phyloP scores from a whole-genome alignment of 2,888 invertebrate species.

The Callosobruchus maculatus region DNA sequence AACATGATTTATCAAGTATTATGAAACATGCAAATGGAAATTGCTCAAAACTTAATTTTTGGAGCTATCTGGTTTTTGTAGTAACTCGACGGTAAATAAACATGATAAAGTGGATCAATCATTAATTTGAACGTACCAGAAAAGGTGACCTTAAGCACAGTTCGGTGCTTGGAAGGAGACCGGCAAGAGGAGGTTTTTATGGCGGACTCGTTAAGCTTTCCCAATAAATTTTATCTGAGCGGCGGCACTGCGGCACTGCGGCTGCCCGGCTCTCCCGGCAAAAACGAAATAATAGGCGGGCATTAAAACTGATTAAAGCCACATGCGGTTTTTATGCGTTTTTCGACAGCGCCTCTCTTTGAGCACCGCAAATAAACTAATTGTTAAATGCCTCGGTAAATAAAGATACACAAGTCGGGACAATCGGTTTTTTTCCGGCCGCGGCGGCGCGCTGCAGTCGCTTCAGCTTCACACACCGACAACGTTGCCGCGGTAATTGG shows the following conservation, averaged over 20 bases:
- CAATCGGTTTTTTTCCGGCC: neutral
- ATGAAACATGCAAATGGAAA: too few relatives aligned
- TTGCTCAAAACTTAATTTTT: too few relatives aligned
- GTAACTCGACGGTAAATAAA: too few relatives aligned
- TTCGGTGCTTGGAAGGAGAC: neutral
- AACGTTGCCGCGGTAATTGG: neutral
- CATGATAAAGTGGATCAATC: too few relatives aligned
- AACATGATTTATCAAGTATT: too few relatives aligned
- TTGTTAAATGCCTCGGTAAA: conserved; percentile 38
- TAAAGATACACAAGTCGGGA: conserved; percentile 32
- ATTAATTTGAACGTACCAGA: neutral
- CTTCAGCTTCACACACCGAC: neutral
- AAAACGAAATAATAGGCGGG: conserved; percentile 4
- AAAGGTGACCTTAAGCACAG: neutral
- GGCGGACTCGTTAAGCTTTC: neutral
- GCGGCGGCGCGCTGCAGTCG: neutral
- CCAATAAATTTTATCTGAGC: neutral
- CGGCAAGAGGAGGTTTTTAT: neutral
- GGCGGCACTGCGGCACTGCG: neutral
- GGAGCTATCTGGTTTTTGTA: too few relatives aligned
- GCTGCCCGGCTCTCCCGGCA: neutral
- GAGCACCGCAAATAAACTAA: conserved; percentile 37
- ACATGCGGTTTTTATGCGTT: conserved; percentile 22
- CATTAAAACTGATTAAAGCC: conserved; percentile 24
- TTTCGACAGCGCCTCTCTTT: conserved; percentile 17